phyloP scores from a whole-genome alignment of 2,888 invertebrate genomes.

The Baccha elongata region DNA sequence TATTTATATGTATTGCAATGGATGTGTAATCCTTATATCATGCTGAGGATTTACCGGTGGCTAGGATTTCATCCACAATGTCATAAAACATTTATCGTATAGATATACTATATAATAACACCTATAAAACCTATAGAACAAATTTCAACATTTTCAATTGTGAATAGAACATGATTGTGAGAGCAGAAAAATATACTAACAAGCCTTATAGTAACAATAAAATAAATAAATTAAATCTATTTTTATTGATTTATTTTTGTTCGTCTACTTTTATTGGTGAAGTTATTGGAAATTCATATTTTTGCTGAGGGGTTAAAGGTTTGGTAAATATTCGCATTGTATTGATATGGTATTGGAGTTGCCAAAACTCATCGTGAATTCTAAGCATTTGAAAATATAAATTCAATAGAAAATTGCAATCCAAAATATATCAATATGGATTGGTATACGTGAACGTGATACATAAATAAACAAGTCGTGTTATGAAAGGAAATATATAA shows the following conservation, averaged over 20 bases:
- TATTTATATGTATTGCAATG: background rate
- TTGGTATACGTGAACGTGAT: no score
- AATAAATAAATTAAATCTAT: slow-evolving; percentile 37
- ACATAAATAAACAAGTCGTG: no score
- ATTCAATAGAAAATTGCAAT: slow-evolving; percentile 56
- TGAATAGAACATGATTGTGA: slow-evolving; percentile 50
- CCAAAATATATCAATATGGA: slow-evolving; percentile 15
- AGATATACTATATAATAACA: background rate
- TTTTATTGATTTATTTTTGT: slow-evolving; percentile 12
- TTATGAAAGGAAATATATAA: no score
- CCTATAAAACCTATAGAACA: background rate
- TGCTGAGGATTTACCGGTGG: slow-evolving; percentile 26
- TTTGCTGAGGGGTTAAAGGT: background rate
- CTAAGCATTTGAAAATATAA: slow-evolving; percentile 46
- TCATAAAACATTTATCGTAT: slow-evolving; percentile 39
- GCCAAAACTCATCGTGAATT: slow-evolving; percentile 42
- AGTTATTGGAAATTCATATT: slow-evolving; percentile 4
- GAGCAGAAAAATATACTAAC: slow-evolving; percentile 1
- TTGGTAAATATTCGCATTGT: slow-evolving; percentile 4
- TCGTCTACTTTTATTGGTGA: background rate
- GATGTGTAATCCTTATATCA: slow-evolving; percentile 29
- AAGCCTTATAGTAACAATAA: slow-evolving; percentile 33
- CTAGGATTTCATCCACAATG: slow-evolving; percentile 26
- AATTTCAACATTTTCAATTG: slow-evolving; percentile 10
- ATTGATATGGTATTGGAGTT: background rate